A percentile compares a stretch with the other conserved stretches of the same genome.
These are phyloP conservation scores for Heliconius eleuchia DNA, from an alignment of 1,140 invertebrate species.

Conservation along the genomic window DNA sequence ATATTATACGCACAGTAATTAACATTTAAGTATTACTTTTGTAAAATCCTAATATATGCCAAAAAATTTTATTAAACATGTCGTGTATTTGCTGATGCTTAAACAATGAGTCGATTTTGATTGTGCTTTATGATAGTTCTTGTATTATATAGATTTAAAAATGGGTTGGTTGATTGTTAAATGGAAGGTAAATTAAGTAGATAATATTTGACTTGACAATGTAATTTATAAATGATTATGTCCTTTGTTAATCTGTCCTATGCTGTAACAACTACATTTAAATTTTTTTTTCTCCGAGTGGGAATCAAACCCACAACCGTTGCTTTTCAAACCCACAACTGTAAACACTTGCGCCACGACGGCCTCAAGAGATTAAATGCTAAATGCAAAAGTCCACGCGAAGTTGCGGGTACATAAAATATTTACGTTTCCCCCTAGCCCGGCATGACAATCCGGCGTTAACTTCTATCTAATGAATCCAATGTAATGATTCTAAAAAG, in stretches of 20 bases:
- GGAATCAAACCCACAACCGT: too few relatives aligned
- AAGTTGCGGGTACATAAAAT: too few relatives aligned
- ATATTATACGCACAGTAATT: not conserved
- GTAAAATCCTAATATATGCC: not conserved
- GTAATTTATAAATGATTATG: not conserved
- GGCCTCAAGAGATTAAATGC: too few relatives aligned
- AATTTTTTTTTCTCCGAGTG: too few relatives aligned
- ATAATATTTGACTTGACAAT: not conserved
- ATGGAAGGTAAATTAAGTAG: not conserved
- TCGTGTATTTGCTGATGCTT: not conserved
- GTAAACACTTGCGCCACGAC: too few relatives aligned
- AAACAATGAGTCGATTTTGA: not conserved
- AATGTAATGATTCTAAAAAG: too few relatives aligned
- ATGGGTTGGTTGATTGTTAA: not conserved
- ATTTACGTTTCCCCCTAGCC: too few relatives aligned
- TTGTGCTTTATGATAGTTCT: not conserved
- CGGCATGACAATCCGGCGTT: too few relatives aligned
- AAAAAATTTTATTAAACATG: not conserved
- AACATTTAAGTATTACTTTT: not conserved
- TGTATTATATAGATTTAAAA: not conserved
- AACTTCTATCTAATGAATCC: too few relatives aligned
- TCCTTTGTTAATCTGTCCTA: not conserved
- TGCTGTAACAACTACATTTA: too few relatives aligned
- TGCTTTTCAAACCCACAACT: too few relatives aligned
- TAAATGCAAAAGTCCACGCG: too few relatives aligned